Conservation (phyloP, 2,888 invertebrate species). For the Sesamia inferens region DNA sequence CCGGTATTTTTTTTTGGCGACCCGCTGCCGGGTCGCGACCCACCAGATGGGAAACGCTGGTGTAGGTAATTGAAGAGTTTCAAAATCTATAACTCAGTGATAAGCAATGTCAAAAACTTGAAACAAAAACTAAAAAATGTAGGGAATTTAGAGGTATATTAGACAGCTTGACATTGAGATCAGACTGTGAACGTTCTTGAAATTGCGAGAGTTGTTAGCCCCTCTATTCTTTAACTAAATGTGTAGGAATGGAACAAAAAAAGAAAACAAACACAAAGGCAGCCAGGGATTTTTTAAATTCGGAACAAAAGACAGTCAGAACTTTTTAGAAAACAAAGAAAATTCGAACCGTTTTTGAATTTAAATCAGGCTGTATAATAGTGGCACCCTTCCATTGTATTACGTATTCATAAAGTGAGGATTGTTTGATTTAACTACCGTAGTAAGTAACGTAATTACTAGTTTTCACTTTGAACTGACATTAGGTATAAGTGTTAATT, state of each 20-base stretch:
- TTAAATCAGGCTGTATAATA: conserved; percentile 56
- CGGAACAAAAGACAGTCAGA: conserved; percentile 34
- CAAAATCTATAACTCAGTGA: no score
- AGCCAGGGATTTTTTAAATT: conserved; percentile 16
- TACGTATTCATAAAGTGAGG: conserved; percentile 51
- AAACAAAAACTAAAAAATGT: no score
- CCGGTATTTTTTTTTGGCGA: no score
- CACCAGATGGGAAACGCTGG: no score
- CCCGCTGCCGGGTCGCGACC: no score
- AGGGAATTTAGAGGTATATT: no score
- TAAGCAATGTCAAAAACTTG: no score
- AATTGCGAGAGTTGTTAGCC: no score
- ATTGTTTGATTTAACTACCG: conserved; percentile 52
- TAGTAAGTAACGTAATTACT: conserved; percentile 60
- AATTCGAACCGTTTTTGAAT: conserved; percentile 16
- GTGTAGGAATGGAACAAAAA: conserved; percentile 24
- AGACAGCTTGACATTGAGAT: no score
- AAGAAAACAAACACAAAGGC: conserved; percentile 6
- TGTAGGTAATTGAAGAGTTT: no score
- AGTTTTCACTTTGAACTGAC: conserved; percentile 48
- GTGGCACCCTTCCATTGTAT: conserved; percentile 30
- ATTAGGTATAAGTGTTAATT: conserved; percentile 64
- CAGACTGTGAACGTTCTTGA: no score
- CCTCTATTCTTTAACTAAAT: conserved; percentile 14
- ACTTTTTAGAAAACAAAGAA: conserved; percentile 44